Base-by-base conservation (phyloP, 2,888 invertebrate species). In the Tetragnatha montana region DNA sequence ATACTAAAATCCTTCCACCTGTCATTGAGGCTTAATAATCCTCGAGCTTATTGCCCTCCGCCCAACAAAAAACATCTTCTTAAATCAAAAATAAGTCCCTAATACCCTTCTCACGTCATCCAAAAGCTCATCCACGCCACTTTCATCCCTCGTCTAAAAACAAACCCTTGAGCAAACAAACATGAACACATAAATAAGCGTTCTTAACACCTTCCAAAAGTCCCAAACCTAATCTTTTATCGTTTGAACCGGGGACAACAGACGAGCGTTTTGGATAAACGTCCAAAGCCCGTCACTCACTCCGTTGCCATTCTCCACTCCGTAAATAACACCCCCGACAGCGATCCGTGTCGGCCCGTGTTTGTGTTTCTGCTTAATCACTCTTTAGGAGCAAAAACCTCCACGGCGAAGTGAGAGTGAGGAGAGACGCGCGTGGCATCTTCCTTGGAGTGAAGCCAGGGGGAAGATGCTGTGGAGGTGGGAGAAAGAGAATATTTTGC, bases 281-380 rank as follows among this genome's bases (percentile, higher is more conserved):
- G 47, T 83, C 78, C 76, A 19, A 49, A 35, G 12, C 19, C 35
- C 68, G 84, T 69, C 69, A 50, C 76, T 47, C 84, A 47, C 17
- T 35, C 74, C 35, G 35, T 81, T 81, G 22, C 19, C 74, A 73
- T 19, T 49, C 76, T 69, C 74, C n/a, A n/a, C 14, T 51, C 73
- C 49, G 87, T 87, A 87, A 87, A 87, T 81, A 87, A 87, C 74
- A 81, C 87, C 7, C 35, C n/a, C 75, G 75, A 70, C 81, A 75
- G 75, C 75, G 76, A 87, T 87, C 76, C 81, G 70, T 87, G 87
- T 81, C 87, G 68, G 35, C 50, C 49, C 74, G 35, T 87, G 87
- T 87, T 87, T 87, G 81, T 87, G 87, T 87, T 87, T 81, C 87
- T 87, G 81, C 87, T 87, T 87, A 87, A 87, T 87, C 87, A 81